These are phyloP conservation scores for Saxidomus purpurata DNA, from an alignment of 1,140 invertebrate species.

Conservation along the genomic window DNA sequence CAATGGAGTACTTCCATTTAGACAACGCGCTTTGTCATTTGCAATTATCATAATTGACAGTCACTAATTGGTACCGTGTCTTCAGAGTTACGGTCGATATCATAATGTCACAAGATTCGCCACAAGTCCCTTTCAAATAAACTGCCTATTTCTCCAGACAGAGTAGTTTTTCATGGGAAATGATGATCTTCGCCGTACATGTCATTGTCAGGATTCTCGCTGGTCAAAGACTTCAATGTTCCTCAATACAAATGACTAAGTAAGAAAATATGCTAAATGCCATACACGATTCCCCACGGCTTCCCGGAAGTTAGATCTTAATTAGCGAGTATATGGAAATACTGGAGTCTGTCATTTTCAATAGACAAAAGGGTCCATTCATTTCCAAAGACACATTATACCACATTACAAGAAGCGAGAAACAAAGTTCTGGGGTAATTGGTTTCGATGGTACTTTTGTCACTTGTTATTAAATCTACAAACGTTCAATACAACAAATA, in stretches of 20 bases:
- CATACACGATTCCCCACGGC: background rate
- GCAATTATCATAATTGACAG: conserved; percentile 41
- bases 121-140: background rate
- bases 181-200: background rate
- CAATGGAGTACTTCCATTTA: conserved; percentile 14
- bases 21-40: conserved; percentile 40
- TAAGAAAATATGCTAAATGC: conserved; percentile 19
- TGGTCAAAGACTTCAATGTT: too few relatives aligned
- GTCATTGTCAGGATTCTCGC: background rate
- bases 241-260: too few relatives aligned
- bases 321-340: conserved; percentile 27
- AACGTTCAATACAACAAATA: too few relatives aligned
- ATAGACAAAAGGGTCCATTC: background rate
- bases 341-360: background rate
- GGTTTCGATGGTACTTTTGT: too few relatives aligned
- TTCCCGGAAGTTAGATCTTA: background rate
- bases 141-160: background rate
- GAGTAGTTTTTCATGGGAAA: background rate
- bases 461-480: too few relatives aligned
- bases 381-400: background rate
- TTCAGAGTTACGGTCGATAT: background rate
- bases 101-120: conserved; percentile 11
- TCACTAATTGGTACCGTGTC: conserved; percentile 20
- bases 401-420: too few relatives aligned
- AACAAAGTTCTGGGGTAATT: too few relatives aligned